Percentiles rank a stretch among this genome's conserved stretches.
Evolutionary conservation across 2,113 vertebrate genomes (phyloP).

Genomic region (Dunckerocampus dactyliophorus): DNA sequence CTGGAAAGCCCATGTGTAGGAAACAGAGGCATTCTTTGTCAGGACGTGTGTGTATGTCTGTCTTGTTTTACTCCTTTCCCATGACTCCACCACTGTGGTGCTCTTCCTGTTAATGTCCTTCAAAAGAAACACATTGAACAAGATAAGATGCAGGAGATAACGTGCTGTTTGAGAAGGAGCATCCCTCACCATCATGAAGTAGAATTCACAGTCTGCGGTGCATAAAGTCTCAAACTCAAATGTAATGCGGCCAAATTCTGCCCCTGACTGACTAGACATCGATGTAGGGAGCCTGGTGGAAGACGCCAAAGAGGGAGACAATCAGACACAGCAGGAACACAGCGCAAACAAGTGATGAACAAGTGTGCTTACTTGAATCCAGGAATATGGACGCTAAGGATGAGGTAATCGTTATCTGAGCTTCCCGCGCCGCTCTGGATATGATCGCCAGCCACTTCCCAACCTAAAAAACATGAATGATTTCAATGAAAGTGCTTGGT

Average conservation of each 20-base stretch:
- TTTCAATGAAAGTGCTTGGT: neutral
- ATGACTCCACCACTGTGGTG: conserved; percentile 92
- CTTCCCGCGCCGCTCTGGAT: conserved; percentile 88
- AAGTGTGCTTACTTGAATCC: conserved; percentile 87
- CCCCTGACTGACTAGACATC: conserved; percentile 76
- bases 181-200: conserved; percentile 93
- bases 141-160: neutral
- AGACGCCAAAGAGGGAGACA: neutral
- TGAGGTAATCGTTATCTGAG: conserved; percentile 95
- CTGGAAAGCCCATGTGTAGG: conserved; percentile 97
- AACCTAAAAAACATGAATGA: conserved; percentile 69
- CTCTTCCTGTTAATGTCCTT: conserved; percentile 92
- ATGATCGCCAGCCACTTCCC: conserved; percentile 93
- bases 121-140: conserved; percentile 14
- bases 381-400: conserved; percentile 89
- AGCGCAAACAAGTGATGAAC: neutral
- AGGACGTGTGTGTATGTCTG: conserved; percentile 88
- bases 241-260: conserved; percentile 86
- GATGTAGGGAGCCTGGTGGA: conserved; percentile 83
- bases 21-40: conserved; percentile 88
- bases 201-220: conserved; percentile 87
- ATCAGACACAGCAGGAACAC: neutral
- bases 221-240: conserved; percentile 95
- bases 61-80: conserved; percentile 86
- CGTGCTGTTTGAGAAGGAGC: neutral